phyloP scores from a whole-genome alignment of 1,140 invertebrate species.

The Laodelphax striatellus region DNA sequence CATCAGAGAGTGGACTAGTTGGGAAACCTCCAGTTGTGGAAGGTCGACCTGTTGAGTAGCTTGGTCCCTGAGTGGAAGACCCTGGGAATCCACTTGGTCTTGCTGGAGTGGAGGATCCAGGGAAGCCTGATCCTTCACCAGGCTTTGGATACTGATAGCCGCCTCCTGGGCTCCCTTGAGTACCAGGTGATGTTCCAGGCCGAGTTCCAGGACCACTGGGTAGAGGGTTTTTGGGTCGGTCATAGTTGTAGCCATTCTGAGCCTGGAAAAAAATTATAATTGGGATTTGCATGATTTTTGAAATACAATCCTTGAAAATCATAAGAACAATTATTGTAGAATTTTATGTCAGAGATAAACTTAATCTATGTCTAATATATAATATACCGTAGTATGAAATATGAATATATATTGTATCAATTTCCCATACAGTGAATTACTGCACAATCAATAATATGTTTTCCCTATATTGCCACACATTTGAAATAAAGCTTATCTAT shows the following conservation, averaged over 20 bases:
- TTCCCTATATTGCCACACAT: too few relatives aligned
- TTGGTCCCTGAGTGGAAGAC: slow-evolving; percentile 10
- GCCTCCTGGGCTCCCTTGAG: slow-evolving; percentile 10
- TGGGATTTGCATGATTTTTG: too few relatives aligned
- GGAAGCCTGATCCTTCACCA: neutral
- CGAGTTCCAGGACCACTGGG: slow-evolving; percentile 15
- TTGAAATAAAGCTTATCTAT: too few relatives aligned
- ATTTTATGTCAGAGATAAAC: too few relatives aligned
- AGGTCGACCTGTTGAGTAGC: slow-evolving; percentile 19
- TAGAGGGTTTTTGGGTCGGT: slow-evolving; percentile 37
- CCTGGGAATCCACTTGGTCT: slow-evolving; percentile 6
- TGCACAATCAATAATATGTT: too few relatives aligned
- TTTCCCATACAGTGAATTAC: too few relatives aligned
- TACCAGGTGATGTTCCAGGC: neutral
- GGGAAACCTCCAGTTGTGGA: slow-evolving; percentile 21
- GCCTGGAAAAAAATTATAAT: slow-evolving; percentile 27
- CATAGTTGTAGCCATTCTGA: slow-evolving; percentile 42
- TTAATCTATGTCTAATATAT: too few relatives aligned
- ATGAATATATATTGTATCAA: too few relatives aligned
- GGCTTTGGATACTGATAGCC: slow-evolving; percentile 20
- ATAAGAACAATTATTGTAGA: too few relatives aligned
- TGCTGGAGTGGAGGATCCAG: slow-evolving; percentile 7
- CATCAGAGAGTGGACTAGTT: slow-evolving; percentile 17
- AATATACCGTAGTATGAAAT: too few relatives aligned
- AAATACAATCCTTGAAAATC: too few relatives aligned